A percentile compares a stretch with the other conserved stretches of the same genome.
Evolutionary conservation across 1,140 invertebrate genomes (phyloP).

Genomic region (Calycopis cecrops): DNA sequence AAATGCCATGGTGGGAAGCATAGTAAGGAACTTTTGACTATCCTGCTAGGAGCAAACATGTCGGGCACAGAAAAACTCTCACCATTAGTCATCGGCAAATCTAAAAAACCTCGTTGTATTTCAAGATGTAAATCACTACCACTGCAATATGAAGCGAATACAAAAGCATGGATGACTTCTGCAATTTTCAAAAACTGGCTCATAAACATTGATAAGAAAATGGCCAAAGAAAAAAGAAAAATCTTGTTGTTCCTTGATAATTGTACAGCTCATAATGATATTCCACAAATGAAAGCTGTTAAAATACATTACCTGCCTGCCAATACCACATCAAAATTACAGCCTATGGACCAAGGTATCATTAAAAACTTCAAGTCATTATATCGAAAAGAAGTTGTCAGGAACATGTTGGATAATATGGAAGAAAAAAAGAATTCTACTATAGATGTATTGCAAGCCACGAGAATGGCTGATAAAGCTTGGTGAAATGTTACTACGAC

Average conservation of each 20-base stretch:
- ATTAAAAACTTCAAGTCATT: conserved; percentile 25
- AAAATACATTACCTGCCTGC: conserved; percentile 22
- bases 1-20: conserved; percentile 25
- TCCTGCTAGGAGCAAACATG: conserved; percentile 14
- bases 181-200: conserved; percentile 11
- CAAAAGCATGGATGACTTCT: conserved; percentile 4
- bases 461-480: conserved; percentile 14
- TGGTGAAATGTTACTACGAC: conserved; percentile 14
- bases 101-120: conserved; percentile 15
- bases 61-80: conserved; percentile 14
- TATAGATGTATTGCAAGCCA: conserved; percentile 19
- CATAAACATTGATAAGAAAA: conserved; percentile 14
- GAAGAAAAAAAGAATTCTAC: conserved; percentile 18
- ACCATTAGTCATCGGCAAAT: conserved; percentile 15
- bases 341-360: conserved; percentile 20
- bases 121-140: conserved; percentile 7
- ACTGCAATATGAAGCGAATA: conserved; percentile 5
- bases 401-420: conserved; percentile 16
- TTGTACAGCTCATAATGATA: conserved; percentile 22
- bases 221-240: conserved; percentile 17
- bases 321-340: conserved; percentile 21
- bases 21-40: conserved; percentile 16
- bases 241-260: conserved; percentile 25
- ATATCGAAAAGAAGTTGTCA: conserved; percentile 23
- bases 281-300: conserved; percentile 21